These are phyloP conservation scores for Lampris incognitus DNA, from an alignment of 2,113 vertebrate genomes.

Conservation along the genomic window DNA sequence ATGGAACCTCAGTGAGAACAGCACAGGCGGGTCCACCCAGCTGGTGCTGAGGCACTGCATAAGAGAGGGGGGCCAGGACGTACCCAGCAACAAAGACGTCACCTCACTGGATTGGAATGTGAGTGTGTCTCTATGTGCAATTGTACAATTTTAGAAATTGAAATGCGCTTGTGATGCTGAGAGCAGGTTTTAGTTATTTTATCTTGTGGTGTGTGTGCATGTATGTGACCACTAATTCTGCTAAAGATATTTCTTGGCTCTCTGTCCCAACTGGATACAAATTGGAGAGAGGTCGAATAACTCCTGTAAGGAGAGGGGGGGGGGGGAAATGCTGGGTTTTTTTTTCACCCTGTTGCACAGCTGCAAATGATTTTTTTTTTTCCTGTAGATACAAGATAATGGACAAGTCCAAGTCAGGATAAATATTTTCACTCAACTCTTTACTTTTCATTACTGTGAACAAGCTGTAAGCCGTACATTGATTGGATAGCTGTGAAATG, in stretches of 20 bases:
- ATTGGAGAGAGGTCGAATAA: conserved; percentile 9
- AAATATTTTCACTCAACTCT: background rate
- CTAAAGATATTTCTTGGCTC: conserved; percentile 34
- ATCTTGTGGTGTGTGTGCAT: conserved; percentile 22
- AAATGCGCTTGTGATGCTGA: conserved; percentile 15
- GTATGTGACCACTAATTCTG: conserved; percentile 23
- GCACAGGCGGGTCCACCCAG: conserved; percentile 94
- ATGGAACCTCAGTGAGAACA: conserved; percentile 99
- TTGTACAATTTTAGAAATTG: background rate
- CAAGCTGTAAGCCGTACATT: background rate
- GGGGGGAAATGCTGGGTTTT: no score
- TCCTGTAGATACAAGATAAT: background rate
- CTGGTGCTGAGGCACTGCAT: conserved; percentile 98
- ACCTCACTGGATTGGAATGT: conserved; percentile 99
- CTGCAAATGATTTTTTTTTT: conserved; percentile 10
- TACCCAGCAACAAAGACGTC: conserved; percentile 99
- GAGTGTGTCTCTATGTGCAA: conserved; percentile 72
- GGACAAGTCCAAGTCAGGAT: background rate
- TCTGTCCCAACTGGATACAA: conserved; percentile 30
- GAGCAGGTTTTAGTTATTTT: conserved; percentile 34
- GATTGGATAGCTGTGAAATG: background rate
- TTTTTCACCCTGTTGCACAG: conserved; percentile 12
- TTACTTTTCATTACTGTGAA: background rate
- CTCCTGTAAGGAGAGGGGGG: background rate
- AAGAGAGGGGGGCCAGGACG: conserved; percentile 97